A percentile compares a stretch with the other conserved stretches of the same genome.
These are phyloP conservation scores for Podilymbus podiceps DNA, from an alignment of 2,113 vertebrate genomes.

Conservation along the genomic window DNA sequence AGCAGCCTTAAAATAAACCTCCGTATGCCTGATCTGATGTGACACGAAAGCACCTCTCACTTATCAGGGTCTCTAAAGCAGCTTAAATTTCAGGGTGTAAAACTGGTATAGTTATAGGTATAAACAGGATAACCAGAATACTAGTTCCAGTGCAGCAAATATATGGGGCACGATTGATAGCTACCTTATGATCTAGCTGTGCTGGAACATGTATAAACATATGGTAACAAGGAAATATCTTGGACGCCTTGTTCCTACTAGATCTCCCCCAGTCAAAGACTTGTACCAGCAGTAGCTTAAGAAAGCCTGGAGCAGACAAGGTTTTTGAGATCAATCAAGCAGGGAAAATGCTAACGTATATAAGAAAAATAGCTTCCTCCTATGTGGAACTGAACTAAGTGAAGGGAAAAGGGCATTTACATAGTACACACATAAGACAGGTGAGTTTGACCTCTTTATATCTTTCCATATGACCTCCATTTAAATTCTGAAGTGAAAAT, in stretches of 20 bases:
- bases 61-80: background rate
- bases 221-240: background rate
- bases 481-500: background rate
- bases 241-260: background rate
- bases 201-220: background rate
- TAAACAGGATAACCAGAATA: background rate
- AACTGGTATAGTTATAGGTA: background rate
- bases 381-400: background rate
- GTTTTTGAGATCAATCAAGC: background rate
- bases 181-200: background rate
- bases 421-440: background rate
- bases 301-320: background rate
- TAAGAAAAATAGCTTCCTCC: background rate
- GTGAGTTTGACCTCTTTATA: background rate
- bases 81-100: background rate
- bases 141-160: background rate
- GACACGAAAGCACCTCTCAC: accelerated
- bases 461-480: background rate
- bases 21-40: background rate
- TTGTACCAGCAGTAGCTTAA: background rate
- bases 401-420: background rate
- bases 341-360: background rate
- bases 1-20: background rate
- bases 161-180: accelerated
- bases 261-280: background rate